Evolutionary conservation across 2,113 vertebrate genomes (phyloP).

Genomic region (Paradoxurus hermaphroditus): DNA sequence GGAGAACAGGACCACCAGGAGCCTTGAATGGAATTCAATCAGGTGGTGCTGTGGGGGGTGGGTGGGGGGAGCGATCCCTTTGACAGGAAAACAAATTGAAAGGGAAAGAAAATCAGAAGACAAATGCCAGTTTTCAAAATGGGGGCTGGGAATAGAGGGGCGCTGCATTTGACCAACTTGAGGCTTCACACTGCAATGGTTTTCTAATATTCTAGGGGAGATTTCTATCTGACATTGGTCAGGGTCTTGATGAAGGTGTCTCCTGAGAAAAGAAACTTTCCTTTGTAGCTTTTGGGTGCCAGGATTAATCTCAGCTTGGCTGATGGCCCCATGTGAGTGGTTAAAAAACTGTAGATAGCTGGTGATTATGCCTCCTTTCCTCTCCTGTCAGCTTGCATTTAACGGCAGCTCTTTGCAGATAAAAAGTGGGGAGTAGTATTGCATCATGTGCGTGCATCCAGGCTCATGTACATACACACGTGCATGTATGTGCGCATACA

Average conservation of each 20-base stretch:
- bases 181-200: background rate
- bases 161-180: background rate
- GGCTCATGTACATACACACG: background rate
- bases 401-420: conserved; percentile 48
- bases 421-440: conserved; percentile 27
- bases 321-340: background rate
- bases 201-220: background rate
- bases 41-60: background rate
- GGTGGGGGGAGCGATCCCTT: background rate
- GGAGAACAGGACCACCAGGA: conserved; percentile 11
- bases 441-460: background rate
- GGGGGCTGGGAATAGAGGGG: background rate
- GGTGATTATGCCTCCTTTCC: background rate
- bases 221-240: conserved; percentile 2
- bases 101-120: conserved; percentile 45
- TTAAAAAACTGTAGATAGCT: conserved; percentile 21
- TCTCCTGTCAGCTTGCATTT: background rate
- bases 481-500: background rate
- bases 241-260: conserved; percentile 30
- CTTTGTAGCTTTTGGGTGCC: conserved; percentile 16
- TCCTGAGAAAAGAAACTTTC: background rate
- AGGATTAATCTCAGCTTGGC: conserved; percentile 27
- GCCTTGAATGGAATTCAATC: background rate
- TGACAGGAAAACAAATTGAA: conserved; percentile 31
- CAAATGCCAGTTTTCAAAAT: background rate